Conservation (phyloP, 1,140 invertebrate genomes). For the Cydia strobilella region DNA sequence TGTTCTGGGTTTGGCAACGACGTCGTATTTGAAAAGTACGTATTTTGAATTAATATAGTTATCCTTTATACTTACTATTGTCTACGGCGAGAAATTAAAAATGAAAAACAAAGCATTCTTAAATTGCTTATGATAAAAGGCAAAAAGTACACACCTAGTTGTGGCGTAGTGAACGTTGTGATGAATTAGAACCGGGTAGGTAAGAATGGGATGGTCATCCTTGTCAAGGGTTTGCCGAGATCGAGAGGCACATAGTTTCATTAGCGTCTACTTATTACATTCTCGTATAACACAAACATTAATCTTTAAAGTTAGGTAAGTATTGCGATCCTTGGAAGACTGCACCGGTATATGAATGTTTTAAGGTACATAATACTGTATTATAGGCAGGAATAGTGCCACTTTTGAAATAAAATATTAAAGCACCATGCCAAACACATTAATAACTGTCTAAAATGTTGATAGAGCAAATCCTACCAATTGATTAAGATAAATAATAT, state of each 20-base stretch:
- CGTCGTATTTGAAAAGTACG: conserved; percentile 58
- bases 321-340: conserved; percentile 70
- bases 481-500: conserved; percentile 14
- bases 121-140: conserved; percentile 26
- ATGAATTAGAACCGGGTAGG: conserved; percentile 14
- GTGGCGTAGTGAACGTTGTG: conserved; percentile 21
- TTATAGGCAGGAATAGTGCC: conserved; percentile 55
- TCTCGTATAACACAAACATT: neutral
- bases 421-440: conserved; percentile 76
- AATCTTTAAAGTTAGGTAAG: conserved; percentile 40
- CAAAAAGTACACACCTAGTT: conserved; percentile 21
- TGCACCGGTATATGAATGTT: conserved; percentile 62
- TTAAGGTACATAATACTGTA: conserved; percentile 72
- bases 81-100: conserved; percentile 17
- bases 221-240: conserved; percentile 10
- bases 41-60: conserved; percentile 34
- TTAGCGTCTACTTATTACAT: conserved; percentile 26
- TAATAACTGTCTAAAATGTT: conserved; percentile 53
- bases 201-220: conserved; percentile 17
- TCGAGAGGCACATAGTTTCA: conserved; percentile 26
- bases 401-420: conserved; percentile 68
- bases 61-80: conserved; percentile 27
- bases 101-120: conserved; percentile 13
- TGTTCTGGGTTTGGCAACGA: conserved; percentile 75
- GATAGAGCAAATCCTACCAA: conserved; percentile 41